phyloP scores from a whole-genome alignment of 2,113 vertebrate species.

The Calonectris borealis region DNA sequence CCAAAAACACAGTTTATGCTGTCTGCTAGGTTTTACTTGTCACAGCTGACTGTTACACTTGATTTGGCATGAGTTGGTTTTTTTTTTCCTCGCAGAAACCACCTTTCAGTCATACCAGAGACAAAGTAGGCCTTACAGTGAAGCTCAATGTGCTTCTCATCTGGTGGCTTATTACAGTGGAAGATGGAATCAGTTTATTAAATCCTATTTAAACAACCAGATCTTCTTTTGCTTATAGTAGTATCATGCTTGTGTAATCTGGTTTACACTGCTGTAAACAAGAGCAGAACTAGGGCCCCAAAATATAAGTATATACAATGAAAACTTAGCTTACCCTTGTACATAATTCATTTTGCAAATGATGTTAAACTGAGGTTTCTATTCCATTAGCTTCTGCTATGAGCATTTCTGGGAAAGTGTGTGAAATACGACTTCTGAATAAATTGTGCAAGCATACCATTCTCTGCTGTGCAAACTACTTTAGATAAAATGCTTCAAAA shows the following conservation, averaged over 20 bases:
- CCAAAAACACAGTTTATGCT: not conserved
- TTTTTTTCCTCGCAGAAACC: not conserved
- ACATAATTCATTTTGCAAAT: not conserved
- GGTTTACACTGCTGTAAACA: not conserved
- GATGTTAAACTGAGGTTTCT: not conserved
- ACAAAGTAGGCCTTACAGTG: not conserved
- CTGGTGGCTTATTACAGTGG: not conserved
- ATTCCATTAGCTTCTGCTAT: not conserved
- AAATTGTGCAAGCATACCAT: not conserved
- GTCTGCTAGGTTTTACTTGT: constrained; percentile 16
- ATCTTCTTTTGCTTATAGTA: not conserved
- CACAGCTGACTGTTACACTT: not conserved
- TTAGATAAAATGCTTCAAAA: not conserved
- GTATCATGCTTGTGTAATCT: not conserved
- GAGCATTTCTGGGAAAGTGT: not conserved
- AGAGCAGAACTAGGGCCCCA: not conserved
- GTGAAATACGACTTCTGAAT: not conserved
- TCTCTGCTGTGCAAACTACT: not conserved
- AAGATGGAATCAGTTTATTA: not conserved
- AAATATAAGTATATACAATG: not conserved
- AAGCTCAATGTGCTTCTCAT: not conserved
- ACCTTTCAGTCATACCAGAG: not conserved
- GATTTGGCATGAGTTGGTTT: not conserved
- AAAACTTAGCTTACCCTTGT: not conserved
- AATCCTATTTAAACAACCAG: not conserved